These are phyloP conservation scores for Mythimna albipuncta DNA, from an alignment of 2,888 invertebrate species.

Conservation along the genomic window DNA sequence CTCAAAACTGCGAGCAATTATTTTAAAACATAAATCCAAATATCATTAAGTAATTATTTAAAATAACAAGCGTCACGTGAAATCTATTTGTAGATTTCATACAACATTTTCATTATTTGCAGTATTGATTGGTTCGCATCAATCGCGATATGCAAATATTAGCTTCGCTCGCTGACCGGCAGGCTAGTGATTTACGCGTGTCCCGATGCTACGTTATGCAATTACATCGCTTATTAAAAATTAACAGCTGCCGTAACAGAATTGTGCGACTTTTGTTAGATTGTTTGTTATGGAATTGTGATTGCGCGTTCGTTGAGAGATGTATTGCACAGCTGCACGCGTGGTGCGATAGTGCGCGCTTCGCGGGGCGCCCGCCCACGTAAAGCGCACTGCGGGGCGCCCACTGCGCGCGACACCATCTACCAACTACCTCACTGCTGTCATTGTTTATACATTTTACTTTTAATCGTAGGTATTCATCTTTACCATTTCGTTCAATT, in stretches of 20 bases:
- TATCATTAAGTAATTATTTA: conserved; percentile 67
- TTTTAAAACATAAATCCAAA: conserved; percentile 44
- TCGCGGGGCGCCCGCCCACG: conserved; percentile 55
- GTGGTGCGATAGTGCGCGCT: conserved; percentile 26
- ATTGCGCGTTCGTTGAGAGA: conserved; percentile 23
- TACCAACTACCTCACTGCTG: conserved; percentile 34
- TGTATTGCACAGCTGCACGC: conserved; percentile 11
- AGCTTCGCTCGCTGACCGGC: conserved; percentile 83
- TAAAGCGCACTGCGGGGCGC: conserved; percentile 70
- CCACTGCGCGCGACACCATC: conserved; percentile 67
- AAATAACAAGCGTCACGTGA: conserved; percentile 71
- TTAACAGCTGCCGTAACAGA: conserved; percentile 71
- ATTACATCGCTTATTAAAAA: conserved; percentile 89
- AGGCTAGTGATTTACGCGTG: conserved; percentile 83
- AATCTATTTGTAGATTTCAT: conserved; percentile 84
- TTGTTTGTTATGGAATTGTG: conserved; percentile 45
- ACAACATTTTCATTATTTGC: conserved; percentile 89
- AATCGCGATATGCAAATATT: conserved; percentile 90
- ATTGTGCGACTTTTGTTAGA: conserved; percentile 49
- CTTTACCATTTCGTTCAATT: background rate
- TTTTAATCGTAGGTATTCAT: conserved; percentile 5
- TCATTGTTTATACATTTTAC: conserved; percentile 28
- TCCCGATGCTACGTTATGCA: conserved; percentile 86
- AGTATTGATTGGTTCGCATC: conserved; percentile 89
- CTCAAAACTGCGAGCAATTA: conserved; percentile 25